These are phyloP conservation scores for Tipula unca DNA, from an alignment of 2,888 invertebrate genomes.

Conservation along the genomic window DNA sequence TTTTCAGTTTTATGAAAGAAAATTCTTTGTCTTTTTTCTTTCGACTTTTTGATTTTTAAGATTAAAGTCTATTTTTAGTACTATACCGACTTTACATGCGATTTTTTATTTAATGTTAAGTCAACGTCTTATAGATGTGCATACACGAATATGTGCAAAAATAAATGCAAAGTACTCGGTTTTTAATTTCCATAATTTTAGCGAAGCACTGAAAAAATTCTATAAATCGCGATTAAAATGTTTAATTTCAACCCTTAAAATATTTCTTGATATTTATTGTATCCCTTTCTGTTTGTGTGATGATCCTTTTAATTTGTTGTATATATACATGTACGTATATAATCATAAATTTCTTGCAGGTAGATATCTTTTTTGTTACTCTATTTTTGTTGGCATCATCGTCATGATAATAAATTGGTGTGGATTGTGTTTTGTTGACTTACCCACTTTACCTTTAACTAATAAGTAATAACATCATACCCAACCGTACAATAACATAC, in stretches of 20 bases:
- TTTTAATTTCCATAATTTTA: no score
- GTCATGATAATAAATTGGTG: background rate
- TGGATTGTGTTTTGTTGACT: background rate
- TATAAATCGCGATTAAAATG: background rate
- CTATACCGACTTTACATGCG: background rate
- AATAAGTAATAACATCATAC: background rate
- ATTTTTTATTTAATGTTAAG: background rate
- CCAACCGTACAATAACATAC: background rate
- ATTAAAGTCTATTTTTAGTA: constrained; percentile 8
- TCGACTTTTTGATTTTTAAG: background rate
- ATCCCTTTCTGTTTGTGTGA: background rate
- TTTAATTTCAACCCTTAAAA: background rate
- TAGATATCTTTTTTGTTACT: background rate
- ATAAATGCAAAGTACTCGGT: background rate
- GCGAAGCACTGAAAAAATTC: no score
- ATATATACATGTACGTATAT: background rate
- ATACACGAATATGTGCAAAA: background rate
- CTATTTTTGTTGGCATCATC: background rate
- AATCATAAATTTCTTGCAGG: background rate
- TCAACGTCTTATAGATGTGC: background rate
- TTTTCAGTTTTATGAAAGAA: background rate
- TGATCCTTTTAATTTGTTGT: background rate
- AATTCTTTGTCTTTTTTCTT: background rate
- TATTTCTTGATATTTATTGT: background rate
- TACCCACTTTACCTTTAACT: background rate